Percentiles rank a stretch among this genome's conserved stretches.
Evolutionary conservation across 2,113 vertebrate species (phyloP).

Genomic region (Opisthocomus hoazin): DNA sequence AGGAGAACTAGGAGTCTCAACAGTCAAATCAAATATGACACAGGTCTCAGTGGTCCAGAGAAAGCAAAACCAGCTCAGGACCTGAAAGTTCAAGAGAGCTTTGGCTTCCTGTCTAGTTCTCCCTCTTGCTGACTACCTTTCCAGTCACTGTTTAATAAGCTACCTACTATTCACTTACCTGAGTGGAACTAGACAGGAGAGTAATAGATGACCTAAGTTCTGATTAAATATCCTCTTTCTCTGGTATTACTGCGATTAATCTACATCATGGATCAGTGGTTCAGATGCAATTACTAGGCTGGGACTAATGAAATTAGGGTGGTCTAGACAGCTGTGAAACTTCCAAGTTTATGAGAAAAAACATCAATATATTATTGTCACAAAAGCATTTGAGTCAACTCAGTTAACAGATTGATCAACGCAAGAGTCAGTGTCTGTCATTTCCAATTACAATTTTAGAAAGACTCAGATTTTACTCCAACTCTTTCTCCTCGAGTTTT

Average conservation of each 20-base stretch:
- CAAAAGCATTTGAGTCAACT: background rate
- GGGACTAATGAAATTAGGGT: background rate
- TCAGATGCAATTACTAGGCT: constrained; percentile 20
- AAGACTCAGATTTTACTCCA: background rate
- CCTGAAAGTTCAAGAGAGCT: background rate
- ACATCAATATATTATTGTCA: background rate
- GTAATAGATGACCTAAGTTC: background rate
- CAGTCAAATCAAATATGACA: background rate
- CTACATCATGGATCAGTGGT: background rate
- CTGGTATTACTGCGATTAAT: constrained; percentile 14
- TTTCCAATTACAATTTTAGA: background rate
- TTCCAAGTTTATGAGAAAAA: constrained; percentile 25
- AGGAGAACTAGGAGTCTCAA: background rate
- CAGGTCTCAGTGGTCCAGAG: background rate
- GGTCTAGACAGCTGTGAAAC: constrained; percentile 1
- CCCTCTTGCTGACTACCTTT: background rate
- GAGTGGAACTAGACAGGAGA: background rate
- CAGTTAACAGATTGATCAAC: background rate
- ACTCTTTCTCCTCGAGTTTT: background rate
- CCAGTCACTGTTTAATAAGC: background rate
- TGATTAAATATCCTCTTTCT: background rate
- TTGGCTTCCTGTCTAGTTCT: background rate
- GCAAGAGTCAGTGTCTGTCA: background rate
- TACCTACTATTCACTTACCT: background rate
- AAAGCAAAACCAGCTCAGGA: background rate